Percentiles rank a stretch among this genome's conserved stretches.
Evolutionary conservation across 2,888 invertebrate species (phyloP).

Genomic region (Nowickia ferox): DNA sequence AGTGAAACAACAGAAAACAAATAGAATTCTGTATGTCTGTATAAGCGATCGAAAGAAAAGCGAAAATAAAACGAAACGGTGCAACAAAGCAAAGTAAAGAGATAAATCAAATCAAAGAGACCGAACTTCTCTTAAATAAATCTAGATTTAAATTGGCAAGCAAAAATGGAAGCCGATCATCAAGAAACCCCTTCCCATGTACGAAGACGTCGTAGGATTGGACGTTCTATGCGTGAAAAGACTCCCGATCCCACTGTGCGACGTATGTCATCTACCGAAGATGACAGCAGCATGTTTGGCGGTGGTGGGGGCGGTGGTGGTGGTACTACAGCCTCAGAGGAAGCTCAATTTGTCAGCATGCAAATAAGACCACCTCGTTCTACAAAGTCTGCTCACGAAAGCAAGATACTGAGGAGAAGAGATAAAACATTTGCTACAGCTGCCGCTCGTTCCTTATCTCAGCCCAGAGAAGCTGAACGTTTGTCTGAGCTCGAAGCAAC

Average conservation of each 20-base stretch:
- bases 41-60: slow-evolving; percentile 25
- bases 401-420: slow-evolving; percentile 81
- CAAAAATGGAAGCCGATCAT: slow-evolving; percentile 72
- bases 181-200: slow-evolving; percentile 74
- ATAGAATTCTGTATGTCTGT: slow-evolving; percentile 29
- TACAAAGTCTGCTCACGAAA: slow-evolving; percentile 80
- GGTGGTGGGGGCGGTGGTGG: background rate
- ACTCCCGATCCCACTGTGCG: slow-evolving; percentile 84
- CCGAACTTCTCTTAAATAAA: slow-evolving; percentile 25
- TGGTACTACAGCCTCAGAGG: slow-evolving; percentile 67
- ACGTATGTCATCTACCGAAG: slow-evolving; percentile 75
- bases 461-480: slow-evolving; percentile 80
- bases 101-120: slow-evolving; percentile 12
- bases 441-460: slow-evolving; percentile 83
- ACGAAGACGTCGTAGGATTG: slow-evolving; percentile 86
- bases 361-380: slow-evolving; percentile 79
- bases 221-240: slow-evolving; percentile 85
- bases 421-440: slow-evolving; percentile 80
- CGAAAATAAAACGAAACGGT: background rate
- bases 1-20: slow-evolving; percentile 53
- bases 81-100: slow-evolving; percentile 24
- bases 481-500: slow-evolving; percentile 79
- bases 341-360: slow-evolving; percentile 78
- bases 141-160: slow-evolving; percentile 60
- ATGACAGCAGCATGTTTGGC: slow-evolving; percentile 74